Evolutionary conservation across 2,113 vertebrate species (phyloP).

Genomic region (Sardina pilchardus): DNA sequence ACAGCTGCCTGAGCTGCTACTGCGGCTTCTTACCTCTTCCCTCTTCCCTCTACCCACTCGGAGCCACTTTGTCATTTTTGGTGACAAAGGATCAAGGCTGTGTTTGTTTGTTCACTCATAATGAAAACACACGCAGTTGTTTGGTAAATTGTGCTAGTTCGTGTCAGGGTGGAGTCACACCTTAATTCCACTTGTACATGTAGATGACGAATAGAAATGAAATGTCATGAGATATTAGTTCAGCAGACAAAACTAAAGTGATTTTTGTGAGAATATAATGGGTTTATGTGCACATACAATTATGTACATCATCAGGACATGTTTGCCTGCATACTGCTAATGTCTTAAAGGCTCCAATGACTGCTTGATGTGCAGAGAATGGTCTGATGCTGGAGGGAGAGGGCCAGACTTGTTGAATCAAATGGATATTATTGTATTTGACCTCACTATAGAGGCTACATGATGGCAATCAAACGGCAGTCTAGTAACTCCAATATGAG

Average conservation of each 20-base stretch:
- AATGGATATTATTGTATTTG: neutral
- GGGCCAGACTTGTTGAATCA: conserved; percentile 32
- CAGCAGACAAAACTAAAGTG: neutral
- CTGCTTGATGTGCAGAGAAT: conserved; percentile 17
- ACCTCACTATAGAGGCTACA: neutral
- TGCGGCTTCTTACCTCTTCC: conserved; percentile 8
- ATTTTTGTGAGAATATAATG: neutral
- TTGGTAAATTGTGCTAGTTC: neutral
- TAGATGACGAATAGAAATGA: neutral
- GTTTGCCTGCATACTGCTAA: neutral
- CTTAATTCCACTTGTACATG: neutral
- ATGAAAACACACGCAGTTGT: conserved; percentile 37
- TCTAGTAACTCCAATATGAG: neutral
- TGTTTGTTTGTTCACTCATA: neutral
- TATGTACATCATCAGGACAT: neutral
- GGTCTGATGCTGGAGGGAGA: conserved; percentile 26
- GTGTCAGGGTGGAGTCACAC: neutral
- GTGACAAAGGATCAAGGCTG: conserved; percentile 18
- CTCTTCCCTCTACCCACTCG: conserved; percentile 24
- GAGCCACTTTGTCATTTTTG: conserved; percentile 14
- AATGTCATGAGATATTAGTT: neutral
- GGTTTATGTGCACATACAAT: neutral
- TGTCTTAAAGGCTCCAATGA: conserved; percentile 25
- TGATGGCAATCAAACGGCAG: conserved; percentile 16
- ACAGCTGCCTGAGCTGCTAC: neutral